Base-by-base conservation (phyloP, 2,888 invertebrate genomes). In the Rhorus exstirpatorius region DNA sequence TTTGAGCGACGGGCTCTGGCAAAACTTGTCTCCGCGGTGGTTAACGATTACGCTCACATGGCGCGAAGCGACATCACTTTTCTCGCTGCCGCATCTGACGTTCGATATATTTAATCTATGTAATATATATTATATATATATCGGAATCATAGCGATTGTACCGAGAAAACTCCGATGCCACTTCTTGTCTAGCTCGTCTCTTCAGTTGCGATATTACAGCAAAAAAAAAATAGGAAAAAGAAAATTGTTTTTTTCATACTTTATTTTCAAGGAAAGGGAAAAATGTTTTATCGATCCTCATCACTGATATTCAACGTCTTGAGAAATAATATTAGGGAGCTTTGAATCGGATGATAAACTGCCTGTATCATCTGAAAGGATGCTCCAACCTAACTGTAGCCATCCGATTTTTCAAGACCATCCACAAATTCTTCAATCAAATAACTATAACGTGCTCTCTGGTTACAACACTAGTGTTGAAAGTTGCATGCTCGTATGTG, bases 1-100 rank as follows among this genome's bases (percentile, higher is more conserved):
- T 31, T 74, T 44, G 74, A 53, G 35, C 63, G 71, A 71, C 41
- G 24, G 10, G 38, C 38, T 51, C 3, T 31, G 55, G 46, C 44
- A 38, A 78, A 78, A 60, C 65, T 72, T 58, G 72, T 79, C 60
- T 38, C 71, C 21, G 21, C 24, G 24, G 1, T 24, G 38, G 49
- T 72, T 72, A 24, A 60, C 60, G 49, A n/a, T 58, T 46, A 21
- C 12, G 14, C 49, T 35, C 12, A 49, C 0, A 8, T 1, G 17
- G 31, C 46, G 24, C 67, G 68, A n/a, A 46, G 17, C 51, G 49
- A 77, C 49, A n/a, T 12, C 58, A 31, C 31, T 38, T 49, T 75
- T 55, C 26, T 58, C 76, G 10, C 24, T 12, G n/a, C 58, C 60
- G 6, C 41, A n/a, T 67, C 26, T 31, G 31, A 41, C 55, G 58